Percentiles rank a stretch among this genome's conserved stretches.
phyloP scores from a whole-genome alignment of 64 coral and sea anemone genomes.

The Pocillopora verrucosa region DNA sequence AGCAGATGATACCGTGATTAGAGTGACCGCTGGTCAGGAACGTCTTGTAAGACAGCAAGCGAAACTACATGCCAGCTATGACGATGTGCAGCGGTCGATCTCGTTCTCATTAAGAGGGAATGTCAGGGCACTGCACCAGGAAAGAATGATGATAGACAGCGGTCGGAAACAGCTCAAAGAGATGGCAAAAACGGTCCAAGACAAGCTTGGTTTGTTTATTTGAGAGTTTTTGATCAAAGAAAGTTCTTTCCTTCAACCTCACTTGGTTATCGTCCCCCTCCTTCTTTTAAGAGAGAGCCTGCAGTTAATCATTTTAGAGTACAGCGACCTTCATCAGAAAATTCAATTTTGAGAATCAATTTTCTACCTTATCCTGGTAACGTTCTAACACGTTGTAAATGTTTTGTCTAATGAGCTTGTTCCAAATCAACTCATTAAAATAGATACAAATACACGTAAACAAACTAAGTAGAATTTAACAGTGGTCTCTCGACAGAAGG shows the following conservation, averaged over 20 bases:
- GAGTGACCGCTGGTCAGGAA: conserved; percentile 80
- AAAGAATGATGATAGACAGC: conserved; percentile 70
- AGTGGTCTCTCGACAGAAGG: too few species aligned
- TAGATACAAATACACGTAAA: too few species aligned
- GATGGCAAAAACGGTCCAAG: conserved; percentile 70
- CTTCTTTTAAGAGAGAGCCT: too few species aligned
- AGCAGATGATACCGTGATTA: conserved; percentile 67
- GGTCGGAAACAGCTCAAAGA: conserved; percentile 67
- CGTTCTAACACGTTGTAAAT: too few species aligned
- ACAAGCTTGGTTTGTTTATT: conserved; percentile 68
- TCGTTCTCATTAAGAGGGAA: conserved; percentile 58
- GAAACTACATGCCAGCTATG: conserved; percentile 50
- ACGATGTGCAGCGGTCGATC: conserved; percentile 65
- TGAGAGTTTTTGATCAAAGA: not conserved
- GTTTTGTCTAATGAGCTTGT: too few species aligned
- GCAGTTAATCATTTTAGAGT: too few species aligned
- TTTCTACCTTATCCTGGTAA: too few species aligned
- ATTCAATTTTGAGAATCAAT: too few species aligned
- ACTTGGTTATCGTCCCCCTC: too few species aligned
- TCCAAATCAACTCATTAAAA: too few species aligned
- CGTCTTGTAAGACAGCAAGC: conserved; percentile 72
- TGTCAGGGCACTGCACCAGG: conserved; percentile 64
- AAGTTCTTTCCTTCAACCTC: not conserved
- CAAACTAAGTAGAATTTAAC: too few species aligned
- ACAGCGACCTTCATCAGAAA: too few species aligned